These are phyloP conservation scores for Pristiophorus japonicus DNA, from an alignment of 2,113 vertebrate genomes.

Conservation along the genomic window DNA sequence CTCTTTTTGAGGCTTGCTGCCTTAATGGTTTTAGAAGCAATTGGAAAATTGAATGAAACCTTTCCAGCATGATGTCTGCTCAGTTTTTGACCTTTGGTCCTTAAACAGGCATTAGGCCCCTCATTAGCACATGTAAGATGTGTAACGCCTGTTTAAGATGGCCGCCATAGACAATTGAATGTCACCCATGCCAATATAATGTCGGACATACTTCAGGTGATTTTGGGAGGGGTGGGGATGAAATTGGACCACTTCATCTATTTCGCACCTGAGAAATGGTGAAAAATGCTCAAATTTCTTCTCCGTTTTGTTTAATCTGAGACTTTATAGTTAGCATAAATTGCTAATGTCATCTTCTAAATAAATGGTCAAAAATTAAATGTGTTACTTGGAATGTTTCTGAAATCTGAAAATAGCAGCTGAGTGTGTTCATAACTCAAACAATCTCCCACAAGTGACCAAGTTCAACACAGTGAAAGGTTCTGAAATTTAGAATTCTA, in stretches of 20 bases:
- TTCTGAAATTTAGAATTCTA: not conserved
- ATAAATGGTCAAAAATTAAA: not conserved
- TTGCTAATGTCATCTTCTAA: not conserved
- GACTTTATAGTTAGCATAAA: not conserved
- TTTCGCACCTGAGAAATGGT: not conserved
- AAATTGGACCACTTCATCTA: not conserved
- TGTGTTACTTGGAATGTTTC: not conserved
- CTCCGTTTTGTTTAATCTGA: not conserved
- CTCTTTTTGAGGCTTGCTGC: not conserved
- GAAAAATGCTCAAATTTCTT: too few species aligned
- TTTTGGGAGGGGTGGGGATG: not conserved
- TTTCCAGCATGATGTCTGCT: not conserved
- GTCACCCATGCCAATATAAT: not conserved
- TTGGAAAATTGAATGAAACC: not conserved
- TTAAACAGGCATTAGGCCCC: not conserved
- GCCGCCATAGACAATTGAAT: not conserved
- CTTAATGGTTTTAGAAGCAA: not conserved
- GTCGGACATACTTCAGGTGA: not conserved
- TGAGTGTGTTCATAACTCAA: not conserved
- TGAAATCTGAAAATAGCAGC: not conserved
- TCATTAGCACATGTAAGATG: not conserved
- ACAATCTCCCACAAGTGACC: not conserved
- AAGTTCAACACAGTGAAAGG: not conserved
- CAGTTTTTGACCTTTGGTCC: not conserved
- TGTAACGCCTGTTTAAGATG: not conserved